phyloP scores from a whole-genome alignment of 2,888 invertebrate species.

The Melanotus villosus region DNA sequence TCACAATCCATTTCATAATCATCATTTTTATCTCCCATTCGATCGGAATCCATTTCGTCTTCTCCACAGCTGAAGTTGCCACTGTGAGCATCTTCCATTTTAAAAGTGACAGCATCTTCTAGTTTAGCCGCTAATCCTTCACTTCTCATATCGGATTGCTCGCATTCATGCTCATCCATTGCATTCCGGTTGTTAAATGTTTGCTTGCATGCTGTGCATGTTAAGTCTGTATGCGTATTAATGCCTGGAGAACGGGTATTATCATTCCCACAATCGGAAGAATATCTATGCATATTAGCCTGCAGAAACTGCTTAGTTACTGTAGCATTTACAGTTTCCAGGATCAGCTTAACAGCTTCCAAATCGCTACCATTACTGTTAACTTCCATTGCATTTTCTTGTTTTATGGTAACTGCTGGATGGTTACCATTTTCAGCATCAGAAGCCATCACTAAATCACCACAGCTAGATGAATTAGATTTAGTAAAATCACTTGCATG shows the following conservation, averaged over 20 bases:
- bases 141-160: constrained; percentile 75
- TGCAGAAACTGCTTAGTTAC: constrained; percentile 83
- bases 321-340: constrained; percentile 82
- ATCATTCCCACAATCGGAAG: constrained; percentile 71
- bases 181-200: constrained; percentile 74
- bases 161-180: constrained; percentile 81
- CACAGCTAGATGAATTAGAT: constrained; percentile 64
- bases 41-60: constrained; percentile 71
- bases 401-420: constrained; percentile 64
- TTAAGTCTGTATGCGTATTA: constrained; percentile 65
- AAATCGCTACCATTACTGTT: constrained; percentile 71
- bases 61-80: constrained; percentile 75
- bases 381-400: constrained; percentile 56
- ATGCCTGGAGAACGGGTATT: constrained; percentile 64
- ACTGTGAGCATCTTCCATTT: constrained; percentile 71
- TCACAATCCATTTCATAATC: constrained; percentile 73
- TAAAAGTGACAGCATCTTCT: constrained; percentile 75
- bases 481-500: constrained; percentile 68
- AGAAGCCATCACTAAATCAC: constrained; percentile 79
- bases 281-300: constrained; percentile 78
- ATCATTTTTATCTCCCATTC: constrained; percentile 68
- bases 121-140: constrained; percentile 86
- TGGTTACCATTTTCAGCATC: constrained; percentile 73
- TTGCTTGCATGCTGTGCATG: constrained; percentile 74
- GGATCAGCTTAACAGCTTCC: constrained; percentile 78